A percentile compares a stretch with the other conserved stretches of the same genome.
Evolutionary conservation across 2,113 vertebrate genomes (phyloP).

Genomic region (Sebastes fasciatus): DNA sequence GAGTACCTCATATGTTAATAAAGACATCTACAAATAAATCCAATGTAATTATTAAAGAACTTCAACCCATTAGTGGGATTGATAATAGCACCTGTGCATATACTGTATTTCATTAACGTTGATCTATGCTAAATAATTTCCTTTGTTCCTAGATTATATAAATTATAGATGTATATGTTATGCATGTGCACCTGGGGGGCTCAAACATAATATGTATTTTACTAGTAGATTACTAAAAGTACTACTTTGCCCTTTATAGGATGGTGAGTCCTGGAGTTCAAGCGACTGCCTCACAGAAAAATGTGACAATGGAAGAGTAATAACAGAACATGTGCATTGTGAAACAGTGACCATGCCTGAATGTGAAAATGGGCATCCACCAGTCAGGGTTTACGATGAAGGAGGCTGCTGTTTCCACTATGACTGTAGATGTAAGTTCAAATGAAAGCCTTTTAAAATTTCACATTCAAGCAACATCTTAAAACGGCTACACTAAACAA

Average conservation of each 20-base stretch:
- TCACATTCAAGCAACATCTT: conserved; percentile 11
- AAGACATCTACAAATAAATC: conserved; percentile 1
- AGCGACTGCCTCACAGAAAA: conserved; percentile 82
- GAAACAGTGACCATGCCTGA: conserved; percentile 50
- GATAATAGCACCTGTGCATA: background rate
- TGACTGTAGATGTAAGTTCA: conserved; percentile 91
- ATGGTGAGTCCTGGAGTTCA: conserved; percentile 85
- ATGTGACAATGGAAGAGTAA: conserved; percentile 81
- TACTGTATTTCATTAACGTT: background rate
- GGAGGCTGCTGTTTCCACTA: conserved; percentile 88
- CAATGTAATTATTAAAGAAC: background rate
- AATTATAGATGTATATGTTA: background rate
- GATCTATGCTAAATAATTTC: background rate
- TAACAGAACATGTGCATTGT: conserved; percentile 64
- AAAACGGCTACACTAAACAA: background rate
- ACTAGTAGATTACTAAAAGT: background rate
- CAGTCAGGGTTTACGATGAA: conserved; percentile 82
- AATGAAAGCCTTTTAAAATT: background rate
- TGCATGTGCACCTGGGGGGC: background rate
- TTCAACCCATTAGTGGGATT: background rate
- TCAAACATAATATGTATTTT: background rate
- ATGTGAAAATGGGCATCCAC: conserved; percentile 84
- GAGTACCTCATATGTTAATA: background rate
- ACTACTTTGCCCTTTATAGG: conserved; percentile 74
- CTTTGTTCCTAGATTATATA: background rate